These are phyloP conservation scores for Tenthredo notha DNA, from an alignment of 2,888 invertebrate species.

Conservation along the genomic window DNA sequence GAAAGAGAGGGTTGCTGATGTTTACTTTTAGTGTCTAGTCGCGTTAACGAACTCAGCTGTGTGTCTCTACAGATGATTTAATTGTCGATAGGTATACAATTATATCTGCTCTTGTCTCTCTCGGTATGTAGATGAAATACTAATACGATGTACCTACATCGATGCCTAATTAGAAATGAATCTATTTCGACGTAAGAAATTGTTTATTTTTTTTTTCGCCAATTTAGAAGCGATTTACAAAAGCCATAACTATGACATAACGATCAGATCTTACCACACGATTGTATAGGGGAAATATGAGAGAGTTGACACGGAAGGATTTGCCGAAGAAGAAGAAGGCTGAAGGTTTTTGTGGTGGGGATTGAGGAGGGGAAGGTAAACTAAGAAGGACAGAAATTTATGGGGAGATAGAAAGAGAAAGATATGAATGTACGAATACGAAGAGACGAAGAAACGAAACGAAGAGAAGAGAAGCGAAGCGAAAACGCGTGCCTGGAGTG, in stretches of 20 bases:
- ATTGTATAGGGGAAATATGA: not conserved
- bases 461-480: slow-evolving; percentile 55
- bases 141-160: not conserved
- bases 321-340: not conserved
- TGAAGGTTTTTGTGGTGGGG: not conserved
- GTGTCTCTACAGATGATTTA: not conserved
- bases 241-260: not conserved
- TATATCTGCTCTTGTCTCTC: not conserved
- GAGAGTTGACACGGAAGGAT: not conserved
- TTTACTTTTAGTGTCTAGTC: slow-evolving; percentile 40
- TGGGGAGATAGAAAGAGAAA: slow-evolving; percentile 34
- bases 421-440: slow-evolving; percentile 55
- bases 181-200: not conserved
- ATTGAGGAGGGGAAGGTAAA: not conserved
- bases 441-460: slow-evolving; percentile 49
- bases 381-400: not conserved
- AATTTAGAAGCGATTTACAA: not conserved
- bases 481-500: slow-evolving; percentile 56
- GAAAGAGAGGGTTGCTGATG: not conserved
- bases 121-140: not conserved
- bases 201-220: not conserved
- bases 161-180: not conserved
- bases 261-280: not conserved
- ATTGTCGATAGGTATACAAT: slow-evolving; percentile 18
- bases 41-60: slow-evolving; percentile 41